Base-by-base conservation (phyloP, 2,797 vertebrate species). In the Menidia menidia region DNA sequence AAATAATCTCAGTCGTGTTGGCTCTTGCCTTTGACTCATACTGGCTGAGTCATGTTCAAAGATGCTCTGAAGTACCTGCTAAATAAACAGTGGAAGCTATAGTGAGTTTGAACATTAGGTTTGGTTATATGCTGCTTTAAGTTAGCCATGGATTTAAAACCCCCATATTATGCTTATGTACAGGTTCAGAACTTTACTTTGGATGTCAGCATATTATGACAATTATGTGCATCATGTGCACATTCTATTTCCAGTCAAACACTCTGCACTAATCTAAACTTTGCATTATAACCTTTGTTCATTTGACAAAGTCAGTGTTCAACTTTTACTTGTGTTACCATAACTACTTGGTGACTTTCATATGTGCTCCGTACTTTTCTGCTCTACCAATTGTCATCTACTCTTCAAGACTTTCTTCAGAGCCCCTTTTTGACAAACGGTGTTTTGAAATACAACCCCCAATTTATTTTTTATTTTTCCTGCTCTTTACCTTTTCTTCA, bases 381-480 rank as follows among this genome's bases (percentile, higher is more conserved):
- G n/a, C 5, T 47, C 4, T 9, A 52, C 57, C 44, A 55, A 6
- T 32, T 6, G 19, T 32, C 6, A 14, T 19, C 3, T n/a, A 16
- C 16, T 33, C 44, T 63, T 72, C 16, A 16, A 33, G 9, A 14
- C 4, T n/a, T 67, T 71, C 57, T 43, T 67, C 35, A 6, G 52
- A 48, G 19, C n/a, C n/a, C 18, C n/a, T 51, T 61, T 25, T 41
- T 42, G 47, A 45, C 42, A 4, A 3, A 55, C 8, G n/a, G 10
- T 63, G 48, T 67, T 76, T 60, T 68, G 58, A 63, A 79, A 80
- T 9, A 39, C 11, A 63, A 71, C 6, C 70, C 59, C 71, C 31
- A 48, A 69, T 78, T 77, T 15, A 39, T 30, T 82, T 58, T 68
- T 69, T 19, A 69, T 73, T 68, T 39, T 80, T 82, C 68, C 75